These are phyloP conservation scores for Lacanobia wlatinum DNA, from an alignment of 2,888 invertebrate genomes.

Conservation along the genomic window DNA sequence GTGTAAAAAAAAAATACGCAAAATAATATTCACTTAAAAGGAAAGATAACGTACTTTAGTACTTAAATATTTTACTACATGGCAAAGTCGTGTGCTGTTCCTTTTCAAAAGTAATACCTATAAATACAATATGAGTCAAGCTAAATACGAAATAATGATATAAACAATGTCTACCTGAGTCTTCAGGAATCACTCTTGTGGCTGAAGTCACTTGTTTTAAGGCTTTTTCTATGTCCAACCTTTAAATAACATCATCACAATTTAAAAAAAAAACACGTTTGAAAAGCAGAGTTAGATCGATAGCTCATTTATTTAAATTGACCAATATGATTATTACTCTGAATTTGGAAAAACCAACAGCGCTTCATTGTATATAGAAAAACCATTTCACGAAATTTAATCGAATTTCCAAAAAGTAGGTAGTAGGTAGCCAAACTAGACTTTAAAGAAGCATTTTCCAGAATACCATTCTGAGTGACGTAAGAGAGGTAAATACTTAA, in stretches of 20 bases:
- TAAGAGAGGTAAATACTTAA: background rate
- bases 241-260: conserved; percentile 53
- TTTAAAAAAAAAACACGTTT: background rate
- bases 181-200: conserved; percentile 89
- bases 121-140: too few species aligned
- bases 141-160: background rate
- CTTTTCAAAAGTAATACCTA: background rate
- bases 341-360: background rate
- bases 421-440: background rate
- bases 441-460: background rate
- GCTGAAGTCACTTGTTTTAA: conserved; percentile 91
- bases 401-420: too few species aligned
- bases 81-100: background rate
- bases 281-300: background rate
- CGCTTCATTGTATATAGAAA: background rate
- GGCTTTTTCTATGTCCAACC: conserved; percentile 91
- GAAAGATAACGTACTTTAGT: background rate
- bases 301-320: conserved; percentile 1
- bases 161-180: conserved; percentile 86
- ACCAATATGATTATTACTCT: background rate
- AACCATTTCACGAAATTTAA: too few species aligned
- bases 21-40: too few species aligned
- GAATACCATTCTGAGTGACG: background rate
- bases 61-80: background rate
- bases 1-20: background rate